Evolutionary conservation across 2,888 invertebrate genomes (phyloP).

Genomic region (Chrysomela aeneicollis): DNA sequence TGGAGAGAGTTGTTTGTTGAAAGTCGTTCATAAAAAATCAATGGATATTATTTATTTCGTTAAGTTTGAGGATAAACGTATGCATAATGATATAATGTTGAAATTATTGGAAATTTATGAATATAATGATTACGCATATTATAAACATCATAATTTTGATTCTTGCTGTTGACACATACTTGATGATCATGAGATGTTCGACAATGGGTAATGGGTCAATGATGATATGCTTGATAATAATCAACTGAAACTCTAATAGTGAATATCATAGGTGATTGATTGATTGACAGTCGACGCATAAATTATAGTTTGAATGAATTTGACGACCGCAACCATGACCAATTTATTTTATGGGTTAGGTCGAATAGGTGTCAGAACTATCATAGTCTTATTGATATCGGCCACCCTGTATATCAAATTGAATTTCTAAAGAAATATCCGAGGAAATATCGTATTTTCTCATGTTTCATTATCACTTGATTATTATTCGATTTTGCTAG

Average conservation of each 20-base stretch:
- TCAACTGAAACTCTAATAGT: not conserved
- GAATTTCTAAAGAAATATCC: too few species aligned
- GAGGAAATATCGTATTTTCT: too few species aligned
- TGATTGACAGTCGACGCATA: not conserved
- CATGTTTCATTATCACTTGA: too few species aligned
- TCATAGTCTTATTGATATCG: too few species aligned
- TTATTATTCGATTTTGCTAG: too few species aligned
- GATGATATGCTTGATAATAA: not conserved
- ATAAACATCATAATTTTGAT: not conserved
- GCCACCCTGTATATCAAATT: too few species aligned
- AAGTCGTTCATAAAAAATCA: too few species aligned
- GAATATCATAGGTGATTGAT: not conserved
- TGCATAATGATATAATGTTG: not conserved
- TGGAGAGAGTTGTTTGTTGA: too few species aligned
- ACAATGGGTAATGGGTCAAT: not conserved
- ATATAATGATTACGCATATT: not conserved
- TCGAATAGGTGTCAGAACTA: too few species aligned
- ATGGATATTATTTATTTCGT: too few species aligned
- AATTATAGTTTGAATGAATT: too few species aligned
- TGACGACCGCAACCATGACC: not conserved
- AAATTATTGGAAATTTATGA: not conserved
- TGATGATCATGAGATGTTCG: not conserved
- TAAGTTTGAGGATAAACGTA: too few species aligned
- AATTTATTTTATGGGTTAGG: not conserved
- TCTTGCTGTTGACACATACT: not conserved